Conservation (phyloP, 2,888 invertebrate species). For the Platypus cylindrus region DNA sequence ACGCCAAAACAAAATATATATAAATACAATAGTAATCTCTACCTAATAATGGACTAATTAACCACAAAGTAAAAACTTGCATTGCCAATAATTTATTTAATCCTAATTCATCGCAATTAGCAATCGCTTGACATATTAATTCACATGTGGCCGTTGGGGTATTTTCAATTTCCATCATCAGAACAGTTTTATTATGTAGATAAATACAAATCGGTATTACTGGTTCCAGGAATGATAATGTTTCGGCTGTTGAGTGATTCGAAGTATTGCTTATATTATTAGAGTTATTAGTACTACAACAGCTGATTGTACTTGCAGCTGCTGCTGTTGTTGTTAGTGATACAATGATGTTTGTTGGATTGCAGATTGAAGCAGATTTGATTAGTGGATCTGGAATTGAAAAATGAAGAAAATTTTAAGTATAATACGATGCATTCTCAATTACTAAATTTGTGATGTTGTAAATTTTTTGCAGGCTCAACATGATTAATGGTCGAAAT, state of each 20-base stretch:
- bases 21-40: conserved; percentile 13
- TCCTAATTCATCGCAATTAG: conserved; percentile 66
- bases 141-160: conserved; percentile 52
- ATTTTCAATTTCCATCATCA: conserved; percentile 72
- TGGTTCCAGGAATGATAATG: conserved; percentile 28
- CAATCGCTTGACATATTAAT: conserved; percentile 44
- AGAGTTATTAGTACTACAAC: no score
- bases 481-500: no score
- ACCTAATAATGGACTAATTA: conserved; percentile 82
- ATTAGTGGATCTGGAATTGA: conserved; percentile 4
- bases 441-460: no score
- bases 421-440: no score
- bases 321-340: no score
- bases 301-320: no score
- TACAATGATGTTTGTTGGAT: conserved; percentile 1
- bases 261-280: no score
- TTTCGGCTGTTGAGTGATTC: no score
- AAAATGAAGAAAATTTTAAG: no score
- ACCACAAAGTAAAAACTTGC: conserved; percentile 86
- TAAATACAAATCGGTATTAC: conserved; percentile 60
- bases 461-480: no score
- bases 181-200: conserved; percentile 67
- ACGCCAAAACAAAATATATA: no score
- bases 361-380: conserved; percentile 4
- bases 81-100: conserved; percentile 65